These are phyloP conservation scores for Antedon mediterranea DNA, from an alignment of 53 echinoderm and acorn worm species.

Conservation along the genomic window DNA sequence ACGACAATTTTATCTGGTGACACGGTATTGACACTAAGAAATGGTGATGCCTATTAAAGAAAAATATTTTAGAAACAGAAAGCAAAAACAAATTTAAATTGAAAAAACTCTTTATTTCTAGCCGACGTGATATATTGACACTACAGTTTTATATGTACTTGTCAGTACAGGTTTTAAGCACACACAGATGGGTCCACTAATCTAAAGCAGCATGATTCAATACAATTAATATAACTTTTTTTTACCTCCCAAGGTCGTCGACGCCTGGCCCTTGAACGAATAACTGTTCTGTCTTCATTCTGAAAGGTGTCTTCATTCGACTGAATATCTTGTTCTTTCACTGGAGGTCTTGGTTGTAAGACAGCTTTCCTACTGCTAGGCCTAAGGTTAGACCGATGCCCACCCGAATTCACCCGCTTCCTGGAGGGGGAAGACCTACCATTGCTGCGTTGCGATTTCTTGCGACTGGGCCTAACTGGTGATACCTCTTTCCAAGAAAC, in stretches of 20 bases:
- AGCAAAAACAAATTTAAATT: too few relatives aligned
- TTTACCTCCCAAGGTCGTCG: slow-evolving; percentile 19
- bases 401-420: neutral
- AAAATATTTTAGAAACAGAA: too few relatives aligned
- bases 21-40: slow-evolving; percentile 78
- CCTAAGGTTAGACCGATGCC: too few relatives aligned
- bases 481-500: neutral
- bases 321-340: neutral
- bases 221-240: too few relatives aligned
- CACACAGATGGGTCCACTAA: too few relatives aligned
- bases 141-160: too few relatives aligned
- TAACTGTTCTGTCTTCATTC: slow-evolving; percentile 10
- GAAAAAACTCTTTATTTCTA: too few relatives aligned
- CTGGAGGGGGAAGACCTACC: neutral
- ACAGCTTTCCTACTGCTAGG: neutral
- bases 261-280: slow-evolving; percentile 25
- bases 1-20: slow-evolving; percentile 61
- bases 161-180: too few relatives aligned
- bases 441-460: neutral
- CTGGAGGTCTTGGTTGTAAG: neutral
- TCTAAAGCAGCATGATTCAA: too few relatives aligned
- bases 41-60: slow-evolving; percentile 60
- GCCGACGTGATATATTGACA: too few relatives aligned
- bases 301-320: neutral
- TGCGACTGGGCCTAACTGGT: neutral